These are phyloP conservation scores for Rhynchonycteris naso DNA, from an alignment of 2,797 vertebrate genomes.

Conservation along the genomic window DNA sequence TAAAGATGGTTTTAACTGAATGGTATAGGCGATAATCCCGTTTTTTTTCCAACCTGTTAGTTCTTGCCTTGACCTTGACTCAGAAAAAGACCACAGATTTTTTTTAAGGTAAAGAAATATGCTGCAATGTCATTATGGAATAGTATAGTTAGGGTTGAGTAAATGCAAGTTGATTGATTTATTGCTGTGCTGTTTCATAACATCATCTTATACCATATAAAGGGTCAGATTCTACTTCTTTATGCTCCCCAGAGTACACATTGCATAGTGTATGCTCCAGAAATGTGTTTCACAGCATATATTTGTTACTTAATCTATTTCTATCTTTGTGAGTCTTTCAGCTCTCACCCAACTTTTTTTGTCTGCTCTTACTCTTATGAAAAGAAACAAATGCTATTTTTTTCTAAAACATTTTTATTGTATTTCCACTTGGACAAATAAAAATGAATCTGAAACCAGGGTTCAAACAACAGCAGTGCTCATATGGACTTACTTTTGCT, in stretches of 20 bases:
- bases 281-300: slow-evolving; percentile 34
- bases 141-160: background rate
- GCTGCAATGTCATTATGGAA: background rate
- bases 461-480: slow-evolving; percentile 46
- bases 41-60: background rate
- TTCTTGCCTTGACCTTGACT: background rate
- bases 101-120: background rate
- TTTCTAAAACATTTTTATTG: slow-evolving; percentile 60
- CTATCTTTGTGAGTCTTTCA: slow-evolving; percentile 50
- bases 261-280: background rate
- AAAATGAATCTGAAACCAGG: slow-evolving; percentile 66
- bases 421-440: slow-evolving; percentile 59
- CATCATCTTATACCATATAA: background rate
- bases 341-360: slow-evolving; percentile 53
- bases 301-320: slow-evolving; percentile 54
- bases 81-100: background rate
- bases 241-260: background rate
- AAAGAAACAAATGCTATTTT: slow-evolving; percentile 54
- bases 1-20: background rate
- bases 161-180: slow-evolving; percentile 30
- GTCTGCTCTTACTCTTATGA: slow-evolving; percentile 49
- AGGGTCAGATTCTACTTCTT: background rate
- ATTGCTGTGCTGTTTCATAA: background rate
- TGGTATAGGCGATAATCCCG: background rate
- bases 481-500: slow-evolving; percentile 14